Evolutionary conservation across 2,888 invertebrate genomes (phyloP).

Genomic region (Blera fallax): DNA sequence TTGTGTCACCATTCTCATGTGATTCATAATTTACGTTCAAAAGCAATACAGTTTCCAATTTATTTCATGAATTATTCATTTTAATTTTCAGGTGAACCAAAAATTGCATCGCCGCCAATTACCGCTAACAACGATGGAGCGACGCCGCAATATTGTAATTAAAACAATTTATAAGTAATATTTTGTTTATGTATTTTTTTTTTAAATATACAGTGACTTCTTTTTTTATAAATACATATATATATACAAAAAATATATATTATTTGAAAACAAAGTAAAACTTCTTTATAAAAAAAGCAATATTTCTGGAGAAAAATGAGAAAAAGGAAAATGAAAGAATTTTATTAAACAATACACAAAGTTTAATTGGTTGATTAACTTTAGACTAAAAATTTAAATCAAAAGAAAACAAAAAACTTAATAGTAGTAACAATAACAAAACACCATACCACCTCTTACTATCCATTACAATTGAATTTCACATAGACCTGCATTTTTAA

Average conservation of each 20-base stretch:
- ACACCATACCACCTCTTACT: constrained; percentile 58
- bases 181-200: constrained; percentile 68
- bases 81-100: constrained; percentile 78
- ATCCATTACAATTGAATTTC: constrained; percentile 39
- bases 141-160: constrained; percentile 81
- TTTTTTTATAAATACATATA: constrained; percentile 51
- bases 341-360: constrained; percentile 33
- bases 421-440: constrained; percentile 36
- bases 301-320: constrained; percentile 40
- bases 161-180: constrained; percentile 67
- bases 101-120: constrained; percentile 78
- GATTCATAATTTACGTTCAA: too few species aligned
- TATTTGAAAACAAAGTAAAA: constrained; percentile 44
- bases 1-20: too few species aligned
- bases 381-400: constrained; percentile 22
- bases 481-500: constrained; percentile 40
- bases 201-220: constrained; percentile 67
- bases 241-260: constrained; percentile 43
- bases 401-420: constrained; percentile 30
- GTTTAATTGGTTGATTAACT: constrained; percentile 40
- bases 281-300: constrained; percentile 56
- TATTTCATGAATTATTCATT: too few species aligned
- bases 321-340: constrained; percentile 8
- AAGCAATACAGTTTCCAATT: too few species aligned
- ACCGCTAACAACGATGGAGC: constrained; percentile 75